A percentile compares a stretch with the other conserved stretches of the same genome.
Evolutionary conservation across 2,797 vertebrate genomes (phyloP).

Genomic region (Lepidocolaptes lacrymiger): DNA sequence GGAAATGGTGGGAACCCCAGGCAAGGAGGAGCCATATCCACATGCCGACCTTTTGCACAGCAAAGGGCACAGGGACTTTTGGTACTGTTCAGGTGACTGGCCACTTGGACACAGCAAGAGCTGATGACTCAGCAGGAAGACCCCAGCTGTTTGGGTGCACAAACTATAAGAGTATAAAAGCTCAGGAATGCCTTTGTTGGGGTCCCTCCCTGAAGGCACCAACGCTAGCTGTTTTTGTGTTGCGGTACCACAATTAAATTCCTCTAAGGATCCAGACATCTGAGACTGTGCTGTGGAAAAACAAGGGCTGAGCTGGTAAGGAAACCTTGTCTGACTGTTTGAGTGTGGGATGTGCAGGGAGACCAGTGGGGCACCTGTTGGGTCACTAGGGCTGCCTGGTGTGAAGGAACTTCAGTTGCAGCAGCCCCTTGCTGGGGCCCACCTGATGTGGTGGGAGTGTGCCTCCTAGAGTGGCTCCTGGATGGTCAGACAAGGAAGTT

Average conservation of each 20-base stretch:
- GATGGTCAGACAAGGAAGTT: background rate
- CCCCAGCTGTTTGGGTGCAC: background rate
- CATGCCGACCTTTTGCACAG: background rate
- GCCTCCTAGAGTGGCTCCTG: background rate
- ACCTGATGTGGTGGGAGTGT: background rate
- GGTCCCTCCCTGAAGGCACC: background rate
- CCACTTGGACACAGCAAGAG: background rate
- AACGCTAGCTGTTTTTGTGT: background rate
- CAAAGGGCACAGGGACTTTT: background rate
- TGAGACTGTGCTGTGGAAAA: background rate
- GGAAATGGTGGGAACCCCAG: background rate
- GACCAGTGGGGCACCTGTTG: background rate
- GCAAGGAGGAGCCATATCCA: background rate
- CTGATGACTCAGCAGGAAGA: background rate
- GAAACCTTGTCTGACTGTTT: background rate
- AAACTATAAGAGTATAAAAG: background rate
- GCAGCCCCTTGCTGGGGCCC: background rate
- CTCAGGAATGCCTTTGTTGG: background rate
- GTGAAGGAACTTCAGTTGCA: background rate
- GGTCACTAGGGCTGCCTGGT: background rate
- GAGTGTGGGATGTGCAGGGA: background rate
- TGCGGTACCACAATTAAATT: background rate
- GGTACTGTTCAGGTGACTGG: background rate
- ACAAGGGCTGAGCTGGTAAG: background rate
- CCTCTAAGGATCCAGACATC: background rate